Conservation (phyloP, 2,797 vertebrate species). For the Rhinatrema bivittatum region DNA sequence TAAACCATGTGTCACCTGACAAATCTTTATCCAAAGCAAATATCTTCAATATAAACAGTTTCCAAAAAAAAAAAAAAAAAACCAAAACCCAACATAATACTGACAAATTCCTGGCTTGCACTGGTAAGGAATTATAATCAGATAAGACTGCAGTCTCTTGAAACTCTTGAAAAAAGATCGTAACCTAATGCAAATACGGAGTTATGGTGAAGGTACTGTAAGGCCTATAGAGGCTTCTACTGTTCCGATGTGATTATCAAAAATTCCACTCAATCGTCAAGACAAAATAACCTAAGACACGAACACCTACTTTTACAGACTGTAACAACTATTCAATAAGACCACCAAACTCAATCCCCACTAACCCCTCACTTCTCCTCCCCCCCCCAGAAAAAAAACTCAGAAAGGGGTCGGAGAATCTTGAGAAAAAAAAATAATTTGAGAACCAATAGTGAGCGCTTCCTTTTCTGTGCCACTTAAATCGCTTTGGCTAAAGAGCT, state of each 20-base stretch:
- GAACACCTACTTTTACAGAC: conserved; percentile 22
- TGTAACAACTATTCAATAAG: not conserved
- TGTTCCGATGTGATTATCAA: not conserved
- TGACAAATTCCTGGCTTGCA: too few relatives aligned
- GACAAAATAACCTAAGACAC: not conserved
- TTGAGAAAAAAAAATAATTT: too few relatives aligned
- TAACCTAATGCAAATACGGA: not conserved
- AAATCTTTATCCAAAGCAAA: too few relatives aligned
- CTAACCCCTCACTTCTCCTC: too few relatives aligned
- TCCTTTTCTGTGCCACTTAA: not conserved
- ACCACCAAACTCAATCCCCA: not conserved
- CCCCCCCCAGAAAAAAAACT: not conserved
- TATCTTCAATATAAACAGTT: too few relatives aligned
- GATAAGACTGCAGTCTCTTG: too few relatives aligned
- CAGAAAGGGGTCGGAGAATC: too few relatives aligned
- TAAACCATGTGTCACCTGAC: too few relatives aligned
- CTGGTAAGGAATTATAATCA: too few relatives aligned
- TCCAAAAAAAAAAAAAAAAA: too few relatives aligned
- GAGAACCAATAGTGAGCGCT: not conserved
- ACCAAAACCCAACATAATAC: too few relatives aligned
- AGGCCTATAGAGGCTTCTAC: not conserved
- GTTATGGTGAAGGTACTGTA: not conserved
- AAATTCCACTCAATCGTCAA: not conserved
- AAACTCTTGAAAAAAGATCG: conserved; percentile 2
- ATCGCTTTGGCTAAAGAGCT: not conserved